Evolutionary conservation across 2,888 invertebrate species (phyloP).

Genomic region (Pterostichus madidus): DNA sequence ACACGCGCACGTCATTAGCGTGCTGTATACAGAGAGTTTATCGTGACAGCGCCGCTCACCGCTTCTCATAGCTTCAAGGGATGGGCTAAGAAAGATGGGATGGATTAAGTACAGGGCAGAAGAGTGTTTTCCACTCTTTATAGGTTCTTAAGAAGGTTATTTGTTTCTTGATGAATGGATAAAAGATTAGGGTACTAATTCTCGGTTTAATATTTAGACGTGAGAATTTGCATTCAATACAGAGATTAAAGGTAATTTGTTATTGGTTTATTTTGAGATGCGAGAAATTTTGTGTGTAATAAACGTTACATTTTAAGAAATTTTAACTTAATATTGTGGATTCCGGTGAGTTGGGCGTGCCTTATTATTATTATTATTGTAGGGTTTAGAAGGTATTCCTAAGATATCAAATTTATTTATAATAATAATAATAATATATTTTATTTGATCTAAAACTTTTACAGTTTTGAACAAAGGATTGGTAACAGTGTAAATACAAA

Average conservation of each 20-base stretch:
- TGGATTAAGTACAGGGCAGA: neutral
- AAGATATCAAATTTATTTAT: too few species aligned
- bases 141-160: neutral
- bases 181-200: neutral
- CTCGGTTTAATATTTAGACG: neutral
- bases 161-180: neutral
- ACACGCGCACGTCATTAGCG: slow-evolving; percentile 1
- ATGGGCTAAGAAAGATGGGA: neutral
- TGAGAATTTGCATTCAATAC: neutral
- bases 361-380: too few species aligned
- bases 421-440: too few species aligned
- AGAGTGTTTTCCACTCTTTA: slow-evolving; percentile 1
- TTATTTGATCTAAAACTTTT: too few species aligned
- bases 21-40: neutral
- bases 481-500: too few species aligned
- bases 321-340: too few species aligned
- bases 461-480: too few species aligned
- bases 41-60: neutral
- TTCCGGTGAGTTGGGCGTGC: too few species aligned
- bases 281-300: too few species aligned
- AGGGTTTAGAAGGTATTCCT: too few species aligned
- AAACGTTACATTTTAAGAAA: too few species aligned
- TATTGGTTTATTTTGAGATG: too few species aligned
- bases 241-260: neutral
- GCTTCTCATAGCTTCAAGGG: neutral